Evolutionary conservation across 2,797 vertebrate genomes (phyloP).

Genomic region (Rhabdomys pumilio): DNA sequence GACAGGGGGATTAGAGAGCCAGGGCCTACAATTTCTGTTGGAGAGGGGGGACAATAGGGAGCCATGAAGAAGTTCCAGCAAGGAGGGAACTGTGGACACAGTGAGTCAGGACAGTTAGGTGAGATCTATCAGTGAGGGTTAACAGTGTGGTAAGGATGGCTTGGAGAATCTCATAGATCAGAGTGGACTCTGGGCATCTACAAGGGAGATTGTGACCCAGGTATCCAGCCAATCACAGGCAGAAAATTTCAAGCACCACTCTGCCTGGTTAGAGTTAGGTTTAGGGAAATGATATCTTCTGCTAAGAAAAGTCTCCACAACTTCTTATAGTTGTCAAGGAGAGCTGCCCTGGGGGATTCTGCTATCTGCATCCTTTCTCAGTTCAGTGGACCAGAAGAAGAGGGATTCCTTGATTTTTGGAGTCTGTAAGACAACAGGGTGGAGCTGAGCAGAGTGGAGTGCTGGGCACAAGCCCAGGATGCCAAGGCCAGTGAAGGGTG

Average conservation of each 20-base stretch:
- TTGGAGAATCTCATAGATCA: constrained; percentile 22
- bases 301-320: constrained; percentile 39
- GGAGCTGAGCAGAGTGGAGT: constrained; percentile 69
- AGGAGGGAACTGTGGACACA: constrained; percentile 38
- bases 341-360: background rate
- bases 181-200: background rate
- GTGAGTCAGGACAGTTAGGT: constrained; percentile 38
- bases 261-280: background rate
- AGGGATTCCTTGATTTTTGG: constrained; percentile 31
- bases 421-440: constrained; percentile 45
- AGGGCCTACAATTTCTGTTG: constrained; percentile 38
- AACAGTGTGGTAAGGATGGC: constrained; percentile 35
- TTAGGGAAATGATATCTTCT: constrained; percentile 1
- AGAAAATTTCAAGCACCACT: constrained; percentile 38
- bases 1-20: background rate
- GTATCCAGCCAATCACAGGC: background rate
- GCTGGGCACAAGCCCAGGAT: constrained; percentile 80
- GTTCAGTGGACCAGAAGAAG: background rate
- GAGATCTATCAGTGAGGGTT: constrained; percentile 41
- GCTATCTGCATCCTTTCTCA: background rate
- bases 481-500: constrained; percentile 75
- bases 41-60: constrained; percentile 9
- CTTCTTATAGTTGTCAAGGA: background rate
- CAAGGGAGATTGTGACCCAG: constrained; percentile 39
- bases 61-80: constrained; percentile 25